A percentile compares a stretch with the other conserved stretches of the same genome.
These are phyloP conservation scores for Agrotis segetum DNA, from an alignment of 2,888 invertebrate species.

Conservation along the genomic window DNA sequence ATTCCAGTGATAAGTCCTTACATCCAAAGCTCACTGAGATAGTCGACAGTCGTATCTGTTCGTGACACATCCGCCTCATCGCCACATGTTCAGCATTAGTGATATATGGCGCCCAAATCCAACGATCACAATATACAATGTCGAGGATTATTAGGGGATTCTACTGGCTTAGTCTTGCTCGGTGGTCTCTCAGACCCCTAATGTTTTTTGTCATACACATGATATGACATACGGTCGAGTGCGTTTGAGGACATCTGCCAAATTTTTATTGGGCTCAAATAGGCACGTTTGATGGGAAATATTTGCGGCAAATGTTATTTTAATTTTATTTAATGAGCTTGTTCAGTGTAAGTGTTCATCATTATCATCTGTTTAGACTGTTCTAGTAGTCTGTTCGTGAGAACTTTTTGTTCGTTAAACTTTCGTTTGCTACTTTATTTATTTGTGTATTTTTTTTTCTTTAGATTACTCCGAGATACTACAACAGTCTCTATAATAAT, in stretches of 20 bases:
- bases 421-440: no score
- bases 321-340: conserved; percentile 24
- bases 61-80: conserved; percentile 71
- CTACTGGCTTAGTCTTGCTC: conserved; percentile 79
- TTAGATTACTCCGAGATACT: no score
- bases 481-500: no score
- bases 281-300: conserved; percentile 32
- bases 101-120: conserved; percentile 83
- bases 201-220: conserved; percentile 76
- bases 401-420: neutral
- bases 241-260: conserved; percentile 79
- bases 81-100: conserved; percentile 88
- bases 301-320: conserved; percentile 27
- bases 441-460: no score
- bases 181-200: conserved; percentile 87
- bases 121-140: conserved; percentile 88
- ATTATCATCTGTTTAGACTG: neutral
- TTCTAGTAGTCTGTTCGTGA: neutral
- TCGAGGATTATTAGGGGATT: conserved; percentile 85
- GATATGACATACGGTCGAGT: conserved; percentile 79
- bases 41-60: conserved; percentile 50
- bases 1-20: conserved; percentile 18
- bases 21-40: conserved; percentile 31
- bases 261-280: conserved; percentile 55
- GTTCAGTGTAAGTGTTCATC: conserved; percentile 5